Evolutionary conservation across 2,113 vertebrate species (phyloP), one percentile per base, ranked within the genome.

Genomic region (Thermophis baileyi): DNA sequence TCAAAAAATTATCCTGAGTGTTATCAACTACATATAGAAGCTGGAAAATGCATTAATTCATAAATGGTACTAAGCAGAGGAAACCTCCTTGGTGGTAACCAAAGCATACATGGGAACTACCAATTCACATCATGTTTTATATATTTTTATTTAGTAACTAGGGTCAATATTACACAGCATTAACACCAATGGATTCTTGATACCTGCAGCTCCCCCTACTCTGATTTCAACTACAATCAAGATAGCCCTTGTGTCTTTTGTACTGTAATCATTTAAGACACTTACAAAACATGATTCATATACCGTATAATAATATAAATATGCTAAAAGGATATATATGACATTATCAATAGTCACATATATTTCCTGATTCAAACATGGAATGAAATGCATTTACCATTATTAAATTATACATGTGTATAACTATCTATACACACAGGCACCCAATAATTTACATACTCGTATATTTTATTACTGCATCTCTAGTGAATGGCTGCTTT

Each of bases 321-420:
- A 47, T 54, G 74, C 51, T 89, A 74, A 89, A 92, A 92, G 22
- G 44, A 53, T 50, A 55, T 81, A 60, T 60, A 9, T 27, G 55
- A 89, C n/a, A 18, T 9, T 51, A 54, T 35, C 87, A 89, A 47
- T 40, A 69, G 25, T 53, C 63, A 51, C 81, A 44, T 85, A 89
- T 85, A 89, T 92, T 89, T 55, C 3, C 27, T 51, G 18, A 92
- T 92, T 92, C 63, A 81, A 85, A 40, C 63, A 81, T 89, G 63
- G 81, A 74, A 81, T 92, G 49, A 88, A 53, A 74, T 74, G 14
- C 22, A 30, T 74, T 89, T 69, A 25, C 57, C 57, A 88, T 89
- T 88, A 24, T 88, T 92, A 74, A 14, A 57, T 47, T 87, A 87
- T 27, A 22, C 6, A 44, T 57, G 20, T 81, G 16, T 44, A 20